A percentile compares a stretch with the other conserved stretches of the same genome.
Conservation (phyloP, 1,140 invertebrate genomes). For the Caenorhabditis remanei region DNA sequence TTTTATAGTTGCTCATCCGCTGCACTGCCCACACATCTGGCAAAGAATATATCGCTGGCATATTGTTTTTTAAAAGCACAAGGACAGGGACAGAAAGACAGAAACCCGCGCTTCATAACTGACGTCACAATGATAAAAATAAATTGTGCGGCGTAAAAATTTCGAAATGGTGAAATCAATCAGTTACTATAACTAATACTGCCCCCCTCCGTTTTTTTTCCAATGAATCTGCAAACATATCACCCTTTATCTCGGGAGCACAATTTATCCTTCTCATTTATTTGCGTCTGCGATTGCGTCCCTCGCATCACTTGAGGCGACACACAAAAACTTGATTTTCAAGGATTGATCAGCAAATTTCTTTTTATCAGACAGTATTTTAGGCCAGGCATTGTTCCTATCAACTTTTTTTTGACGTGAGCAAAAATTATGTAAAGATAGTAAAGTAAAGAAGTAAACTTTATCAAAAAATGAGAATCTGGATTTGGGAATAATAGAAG, state of each 20-base stretch:
- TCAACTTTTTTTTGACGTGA: neutral
- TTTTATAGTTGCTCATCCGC: neutral
- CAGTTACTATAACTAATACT: neutral
- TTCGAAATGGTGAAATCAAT: slow-evolving; percentile 46
- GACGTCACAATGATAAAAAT: slow-evolving; percentile 10
- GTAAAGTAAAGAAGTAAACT: neutral
- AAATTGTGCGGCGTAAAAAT: neutral
- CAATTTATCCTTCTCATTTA: slow-evolving; percentile 23
- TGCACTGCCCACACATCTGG: slow-evolving; percentile 27
- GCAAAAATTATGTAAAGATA: neutral
- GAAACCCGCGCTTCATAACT: neutral
- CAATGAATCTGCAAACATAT: slow-evolving; percentile 47
- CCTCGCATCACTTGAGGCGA: slow-evolving; percentile 24
- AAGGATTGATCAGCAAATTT: slow-evolving; percentile 26
- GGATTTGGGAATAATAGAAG: neutral
- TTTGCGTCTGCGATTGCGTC: neutral
- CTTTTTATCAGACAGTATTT: neutral
- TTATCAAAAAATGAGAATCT: slow-evolving; percentile 5
- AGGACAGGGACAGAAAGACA: neutral
- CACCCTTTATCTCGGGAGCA: slow-evolving; percentile 24
- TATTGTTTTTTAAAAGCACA: neutral
- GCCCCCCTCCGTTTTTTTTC: neutral
- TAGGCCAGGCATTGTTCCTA: neutral
- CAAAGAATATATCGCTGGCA: neutral
- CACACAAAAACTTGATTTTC: slow-evolving; percentile 56